Evolutionary conservation across 2,888 invertebrate species (phyloP).

Genomic region (Caenorhabditis sp.): DNA sequence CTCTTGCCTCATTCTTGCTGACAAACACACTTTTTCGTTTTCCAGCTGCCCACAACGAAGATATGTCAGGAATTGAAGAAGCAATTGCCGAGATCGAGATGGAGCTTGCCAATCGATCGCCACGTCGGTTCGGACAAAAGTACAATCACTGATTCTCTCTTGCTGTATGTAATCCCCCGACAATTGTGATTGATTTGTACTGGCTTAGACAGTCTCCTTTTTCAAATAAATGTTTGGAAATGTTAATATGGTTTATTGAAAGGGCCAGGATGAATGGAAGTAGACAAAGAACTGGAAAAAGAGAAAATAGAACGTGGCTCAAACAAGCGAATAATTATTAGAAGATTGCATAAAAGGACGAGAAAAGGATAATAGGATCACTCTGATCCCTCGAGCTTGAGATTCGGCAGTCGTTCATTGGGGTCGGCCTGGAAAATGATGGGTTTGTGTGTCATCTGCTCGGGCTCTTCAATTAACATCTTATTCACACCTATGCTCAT

Average conservation of each 20-base stretch:
- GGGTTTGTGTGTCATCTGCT: too few species aligned
- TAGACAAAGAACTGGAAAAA: too few species aligned
- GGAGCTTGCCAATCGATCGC: conserved; percentile 17
- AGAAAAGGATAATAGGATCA: too few species aligned
- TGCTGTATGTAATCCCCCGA: not conserved
- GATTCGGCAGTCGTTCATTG: too few species aligned
- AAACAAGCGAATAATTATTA: too few species aligned
- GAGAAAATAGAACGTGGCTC: too few species aligned
- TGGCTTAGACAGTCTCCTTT: conserved; percentile 34
- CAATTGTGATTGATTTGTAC: conserved; percentile 36
- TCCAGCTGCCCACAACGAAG: conserved; percentile 16
- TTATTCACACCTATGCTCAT: not conserved
- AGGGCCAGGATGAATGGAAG: too few species aligned
- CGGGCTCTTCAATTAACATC: not conserved
- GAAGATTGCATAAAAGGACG: too few species aligned
- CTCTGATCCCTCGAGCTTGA: too few species aligned
- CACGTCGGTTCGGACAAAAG: conserved; percentile 3
- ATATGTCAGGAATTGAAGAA: conserved; percentile 22
- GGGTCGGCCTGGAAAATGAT: too few species aligned
- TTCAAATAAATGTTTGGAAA: conserved; percentile 38
- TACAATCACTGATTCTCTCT: conserved; percentile 19
- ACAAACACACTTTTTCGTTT: not conserved
- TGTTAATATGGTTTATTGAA: conserved; percentile 18
- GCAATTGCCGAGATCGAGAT: conserved; percentile 35
- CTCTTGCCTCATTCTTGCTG: not conserved